A percentile compares a stretch with the other conserved stretches of the same genome.
These are phyloP conservation scores for Epizoanthus scotinus DNA, from an alignment of 92 coral and sea anemone genomes.

Conservation along the genomic window DNA sequence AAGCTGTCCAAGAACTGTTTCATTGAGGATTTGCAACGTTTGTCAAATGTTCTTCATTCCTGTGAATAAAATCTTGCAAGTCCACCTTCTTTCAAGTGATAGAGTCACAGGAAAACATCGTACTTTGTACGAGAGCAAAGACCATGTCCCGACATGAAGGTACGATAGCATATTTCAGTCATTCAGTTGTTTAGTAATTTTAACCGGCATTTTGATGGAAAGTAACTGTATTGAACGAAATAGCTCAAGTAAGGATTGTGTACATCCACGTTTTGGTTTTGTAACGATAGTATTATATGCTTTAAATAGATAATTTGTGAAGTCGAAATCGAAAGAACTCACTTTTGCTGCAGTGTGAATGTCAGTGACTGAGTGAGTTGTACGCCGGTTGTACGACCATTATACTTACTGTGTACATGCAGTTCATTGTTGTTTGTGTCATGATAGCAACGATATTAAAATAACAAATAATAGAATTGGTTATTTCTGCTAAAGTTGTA, in stretches of 20 bases:
- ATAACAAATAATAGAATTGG: background rate
- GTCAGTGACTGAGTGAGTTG: too few relatives aligned
- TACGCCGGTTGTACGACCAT: too few relatives aligned
- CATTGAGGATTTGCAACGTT: conserved; percentile 39
- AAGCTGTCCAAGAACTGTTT: conserved; percentile 13
- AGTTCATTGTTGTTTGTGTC: background rate
- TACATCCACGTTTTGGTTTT: background rate
- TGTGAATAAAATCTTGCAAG: conserved; percentile 42
- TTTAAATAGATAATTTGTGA: background rate
- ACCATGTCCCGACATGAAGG: conserved; percentile 99
- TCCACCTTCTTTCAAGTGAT: background rate
- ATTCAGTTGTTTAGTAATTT: background rate
- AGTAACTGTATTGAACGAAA: background rate
- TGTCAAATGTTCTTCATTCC: conserved; percentile 71
- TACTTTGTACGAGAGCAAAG: conserved; percentile 39
- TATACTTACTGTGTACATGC: too few relatives aligned
- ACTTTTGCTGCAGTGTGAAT: background rate
- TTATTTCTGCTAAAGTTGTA: too few relatives aligned
- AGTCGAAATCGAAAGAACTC: background rate
- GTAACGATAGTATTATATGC: background rate
- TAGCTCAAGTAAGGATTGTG: background rate
- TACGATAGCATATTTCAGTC: conserved; percentile 50
- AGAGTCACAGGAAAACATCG: conserved; percentile 11
- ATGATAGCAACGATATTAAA: background rate
- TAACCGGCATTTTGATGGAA: conserved; percentile 3